These are phyloP conservation scores for Drosophila multiciliata DNA, from an alignment of 2,888 invertebrate species.

Conservation along the genomic window DNA sequence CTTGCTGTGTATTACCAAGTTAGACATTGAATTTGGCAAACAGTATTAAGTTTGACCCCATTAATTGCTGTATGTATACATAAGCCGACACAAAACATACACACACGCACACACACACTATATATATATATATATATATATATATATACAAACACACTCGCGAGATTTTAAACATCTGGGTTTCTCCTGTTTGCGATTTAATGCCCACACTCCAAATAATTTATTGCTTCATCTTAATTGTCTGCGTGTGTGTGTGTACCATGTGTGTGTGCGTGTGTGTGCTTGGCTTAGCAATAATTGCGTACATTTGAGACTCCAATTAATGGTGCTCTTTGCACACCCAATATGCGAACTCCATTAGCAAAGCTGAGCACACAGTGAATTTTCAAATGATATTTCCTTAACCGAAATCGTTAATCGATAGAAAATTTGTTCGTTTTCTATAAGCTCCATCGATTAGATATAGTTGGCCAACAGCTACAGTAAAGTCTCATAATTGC, in stretches of 20 bases:
- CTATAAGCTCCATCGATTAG: background rate
- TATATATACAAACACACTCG: background rate
- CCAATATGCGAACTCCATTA: background rate
- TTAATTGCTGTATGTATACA: conserved; percentile 27
- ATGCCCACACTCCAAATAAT: conserved; percentile 43
- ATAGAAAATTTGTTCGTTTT: background rate
- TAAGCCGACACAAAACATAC: conserved; percentile 6
- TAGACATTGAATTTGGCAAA: conserved; percentile 67
- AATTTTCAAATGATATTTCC: background rate
- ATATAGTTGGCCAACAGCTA: background rate
- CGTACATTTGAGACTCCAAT: conserved; percentile 41
- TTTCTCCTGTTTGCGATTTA: conserved; percentile 28
- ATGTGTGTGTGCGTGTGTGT: background rate
- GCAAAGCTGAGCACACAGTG: background rate
- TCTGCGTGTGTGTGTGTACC: conserved; percentile 7
- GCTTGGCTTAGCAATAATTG: conserved; percentile 33
- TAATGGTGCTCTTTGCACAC: background rate
- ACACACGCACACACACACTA: conserved; percentile 8
- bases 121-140: background rate
- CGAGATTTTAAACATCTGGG: conserved; percentile 18
- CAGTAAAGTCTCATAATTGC: conserved; percentile 3
- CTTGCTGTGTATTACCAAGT: conserved; percentile 68
- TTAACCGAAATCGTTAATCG: background rate
- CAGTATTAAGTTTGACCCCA: conserved; percentile 52
- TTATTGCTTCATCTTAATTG: conserved; percentile 60